Evolutionary conservation across 2,113 vertebrate species (phyloP).

Genomic region (Leiothrix lutea): DNA sequence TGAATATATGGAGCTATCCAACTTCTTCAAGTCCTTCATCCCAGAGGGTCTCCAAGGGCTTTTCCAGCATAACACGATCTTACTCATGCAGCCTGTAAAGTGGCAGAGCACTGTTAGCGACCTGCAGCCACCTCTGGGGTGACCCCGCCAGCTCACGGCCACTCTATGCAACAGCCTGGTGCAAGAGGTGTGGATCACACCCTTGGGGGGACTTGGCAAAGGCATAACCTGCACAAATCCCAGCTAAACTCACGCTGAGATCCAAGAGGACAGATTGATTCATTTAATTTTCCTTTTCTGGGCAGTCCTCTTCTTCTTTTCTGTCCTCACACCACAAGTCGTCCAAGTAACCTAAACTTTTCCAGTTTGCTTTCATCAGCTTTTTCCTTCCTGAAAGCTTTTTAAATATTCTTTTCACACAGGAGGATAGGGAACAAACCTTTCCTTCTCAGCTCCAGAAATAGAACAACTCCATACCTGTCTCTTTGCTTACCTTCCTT

Average conservation of each 20-base stretch:
- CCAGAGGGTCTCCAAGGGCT: constrained; percentile 20
- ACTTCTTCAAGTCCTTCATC: neutral
- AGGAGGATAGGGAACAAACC: neutral
- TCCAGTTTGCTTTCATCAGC: neutral
- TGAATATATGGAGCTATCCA: neutral
- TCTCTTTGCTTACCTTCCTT: neutral
- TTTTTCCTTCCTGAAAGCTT: neutral
- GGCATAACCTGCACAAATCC: neutral
- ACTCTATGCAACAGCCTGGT: neutral
- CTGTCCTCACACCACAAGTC: neutral
- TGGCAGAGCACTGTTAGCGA: constrained; percentile 17
- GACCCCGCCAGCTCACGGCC: neutral
- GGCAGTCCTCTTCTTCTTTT: neutral
- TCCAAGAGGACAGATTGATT: neutral
- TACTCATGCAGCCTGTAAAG: neutral
- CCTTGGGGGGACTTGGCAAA: neutral
- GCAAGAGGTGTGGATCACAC: neutral
- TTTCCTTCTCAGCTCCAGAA: neutral
- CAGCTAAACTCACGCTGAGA: neutral
- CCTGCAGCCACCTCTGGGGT: neutral
- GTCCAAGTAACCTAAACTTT: neutral
- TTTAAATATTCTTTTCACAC: neutral
- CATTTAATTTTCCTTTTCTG: neutral
- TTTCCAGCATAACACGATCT: neutral
- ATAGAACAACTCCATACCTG: neutral